phyloP scores from a whole-genome alignment of 2,113 vertebrate genomes.

The Eira barbara region DNA sequence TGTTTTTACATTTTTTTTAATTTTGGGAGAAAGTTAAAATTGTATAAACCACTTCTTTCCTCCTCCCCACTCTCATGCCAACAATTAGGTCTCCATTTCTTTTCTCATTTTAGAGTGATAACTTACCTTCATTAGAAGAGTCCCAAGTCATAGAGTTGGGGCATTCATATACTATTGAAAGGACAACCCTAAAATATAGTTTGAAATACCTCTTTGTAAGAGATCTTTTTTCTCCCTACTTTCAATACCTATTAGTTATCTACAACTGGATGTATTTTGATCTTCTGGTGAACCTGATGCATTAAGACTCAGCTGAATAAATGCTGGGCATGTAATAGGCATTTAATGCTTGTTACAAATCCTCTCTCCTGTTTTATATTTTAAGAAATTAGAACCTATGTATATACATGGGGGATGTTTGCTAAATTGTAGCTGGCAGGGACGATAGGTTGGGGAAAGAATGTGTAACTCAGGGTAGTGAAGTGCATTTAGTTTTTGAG shows the following conservation, averaged over 20 bases:
- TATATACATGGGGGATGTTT: not conserved
- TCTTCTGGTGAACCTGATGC: not conserved
- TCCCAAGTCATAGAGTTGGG: not conserved
- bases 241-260: not conserved
- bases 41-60: not conserved
- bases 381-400: not conserved
- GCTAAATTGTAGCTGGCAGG: not conserved
- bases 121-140: not conserved
- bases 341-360: conserved; percentile 27
- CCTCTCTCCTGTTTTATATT: not conserved
- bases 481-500: not conserved
- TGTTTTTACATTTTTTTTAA: not conserved
- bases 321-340: not conserved
- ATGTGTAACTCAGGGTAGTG: not conserved
- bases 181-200: not conserved
- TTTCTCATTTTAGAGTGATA: conserved; percentile 2
- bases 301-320: conserved; percentile 28
- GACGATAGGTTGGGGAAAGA: not conserved
- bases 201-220: conserved; percentile 23
- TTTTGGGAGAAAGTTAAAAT: conserved; percentile 24
- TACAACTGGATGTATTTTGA: conserved; percentile 34
- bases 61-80: too few species aligned
- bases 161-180: not conserved
- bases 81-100: not conserved
- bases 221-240: not conserved